Evolutionary conservation across 1,140 invertebrate genomes (phyloP), one percentile per base, ranked within the genome.

Genomic region (Chionoecetes opilio): DNA sequence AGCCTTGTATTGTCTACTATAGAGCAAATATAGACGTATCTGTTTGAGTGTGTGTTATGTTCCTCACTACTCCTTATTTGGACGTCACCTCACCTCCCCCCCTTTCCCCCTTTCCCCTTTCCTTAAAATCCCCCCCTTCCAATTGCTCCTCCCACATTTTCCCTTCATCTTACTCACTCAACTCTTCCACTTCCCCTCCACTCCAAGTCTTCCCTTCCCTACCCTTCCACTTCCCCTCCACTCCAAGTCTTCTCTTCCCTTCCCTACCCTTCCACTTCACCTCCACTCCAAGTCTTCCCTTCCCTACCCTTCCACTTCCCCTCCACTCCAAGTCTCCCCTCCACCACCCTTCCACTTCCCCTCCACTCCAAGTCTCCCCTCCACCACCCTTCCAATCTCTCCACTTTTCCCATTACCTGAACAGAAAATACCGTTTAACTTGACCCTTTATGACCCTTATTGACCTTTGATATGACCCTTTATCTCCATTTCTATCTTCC

Each of bases 41-140:
- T 63, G 29, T 75, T n/a, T 88, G 38, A 75, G 84, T 89, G 84
- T 93, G 84, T 93, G 63, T 63, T 85, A 31, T 35, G 11, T 85
- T n/a, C 82, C 21, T 85, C 82, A 1, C 34, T 85, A 14, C 86
- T 88, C 86, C 37, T 34, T 35, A 37, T n/a, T 32, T 85, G 8
- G n/a, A 8, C 35, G 31, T 88, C 86, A 1, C 34, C 9, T 34
- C 35, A 53, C 86, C 14, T 17, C 31, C 32, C 26, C 34, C 63
- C n/a, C n/a, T 8, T 26, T 75, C 41, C 41, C 63, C 8, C n/a
- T n/a, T n/a, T 2, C n/a, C 1, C n/a, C n/a, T n/a, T 8, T 21
- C 8, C 0, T n/a, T n/a, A 0, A 5, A 8, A 5, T 14, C 5
- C 21, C n/a, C 26, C 63, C n/a, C 21, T n/a, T n/a, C 8, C 8